Evolutionary conservation across 2,797 vertebrate species (phyloP).

Genomic region (Paguma larvata): DNA sequence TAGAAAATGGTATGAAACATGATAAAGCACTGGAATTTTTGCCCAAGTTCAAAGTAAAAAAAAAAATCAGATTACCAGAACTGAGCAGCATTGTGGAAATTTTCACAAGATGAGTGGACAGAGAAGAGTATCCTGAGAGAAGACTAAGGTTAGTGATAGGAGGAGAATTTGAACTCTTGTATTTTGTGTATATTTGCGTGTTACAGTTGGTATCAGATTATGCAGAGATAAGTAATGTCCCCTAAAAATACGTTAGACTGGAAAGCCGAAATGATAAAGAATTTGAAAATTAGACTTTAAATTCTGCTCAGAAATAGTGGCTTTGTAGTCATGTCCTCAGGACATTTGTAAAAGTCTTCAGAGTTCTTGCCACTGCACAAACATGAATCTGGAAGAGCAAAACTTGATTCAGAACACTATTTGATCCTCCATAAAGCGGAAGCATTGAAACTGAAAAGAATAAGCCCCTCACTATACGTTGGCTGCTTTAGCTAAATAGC

Average conservation of each 20-base stretch:
- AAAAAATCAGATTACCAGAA: not conserved
- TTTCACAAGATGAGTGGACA: not conserved
- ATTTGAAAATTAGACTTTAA: conserved; percentile 75
- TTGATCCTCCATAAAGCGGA: conserved; percentile 29
- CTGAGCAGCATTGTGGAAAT: not conserved
- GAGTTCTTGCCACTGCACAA: conserved; percentile 76
- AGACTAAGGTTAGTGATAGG: not conserved
- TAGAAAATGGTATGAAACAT: not conserved
- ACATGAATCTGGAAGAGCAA: conserved; percentile 74
- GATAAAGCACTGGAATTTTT: not conserved
- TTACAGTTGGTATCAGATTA: conserved; percentile 52
- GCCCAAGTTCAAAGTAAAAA: conserved; percentile 13
- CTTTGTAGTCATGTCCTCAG: conserved; percentile 63
- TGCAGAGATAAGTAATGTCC: conserved; percentile 33
- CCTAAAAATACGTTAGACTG: conserved; percentile 66
- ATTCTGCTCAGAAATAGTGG: conserved; percentile 71
- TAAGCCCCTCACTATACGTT: not conserved
- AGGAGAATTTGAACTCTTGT: not conserved
- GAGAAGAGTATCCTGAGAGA: not conserved
- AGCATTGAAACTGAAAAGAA: not conserved
- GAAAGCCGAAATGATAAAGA: conserved; percentile 53
- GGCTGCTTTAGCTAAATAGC: not conserved
- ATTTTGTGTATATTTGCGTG: conserved; percentile 53
- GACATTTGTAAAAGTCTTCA: conserved; percentile 69
- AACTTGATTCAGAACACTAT: conserved; percentile 69